Conservation (phyloP, 2,888 invertebrate species). For the Eristalinus aeneus region DNA sequence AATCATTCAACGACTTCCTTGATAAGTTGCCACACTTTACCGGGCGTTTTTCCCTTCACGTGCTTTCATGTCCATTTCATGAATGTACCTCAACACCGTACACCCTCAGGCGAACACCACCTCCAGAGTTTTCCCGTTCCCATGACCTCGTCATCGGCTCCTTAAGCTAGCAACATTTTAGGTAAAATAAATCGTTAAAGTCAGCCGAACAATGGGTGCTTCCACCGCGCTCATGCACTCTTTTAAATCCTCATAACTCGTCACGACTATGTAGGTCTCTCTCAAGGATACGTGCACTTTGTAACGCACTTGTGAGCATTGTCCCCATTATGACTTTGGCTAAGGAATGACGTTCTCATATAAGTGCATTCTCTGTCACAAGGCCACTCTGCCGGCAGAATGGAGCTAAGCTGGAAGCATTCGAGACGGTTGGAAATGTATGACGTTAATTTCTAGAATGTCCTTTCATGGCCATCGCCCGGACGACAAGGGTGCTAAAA, state of each 20-base stretch:
- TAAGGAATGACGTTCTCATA: not conserved
- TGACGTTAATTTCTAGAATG: not conserved
- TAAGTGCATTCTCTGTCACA: not conserved
- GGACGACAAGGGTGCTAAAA: constrained; percentile 3
- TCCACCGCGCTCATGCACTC: not conserved
- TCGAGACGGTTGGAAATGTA: not conserved
- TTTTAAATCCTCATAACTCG: not conserved
- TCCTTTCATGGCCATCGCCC: not conserved
- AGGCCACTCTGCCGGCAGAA: not conserved
- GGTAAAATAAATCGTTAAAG: not conserved
- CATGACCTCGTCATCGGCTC: not conserved
- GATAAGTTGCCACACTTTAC: too few relatives aligned
- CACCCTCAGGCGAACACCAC: not conserved
- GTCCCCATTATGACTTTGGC: not conserved
- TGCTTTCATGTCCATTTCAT: too few relatives aligned
- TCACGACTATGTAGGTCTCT: not conserved
- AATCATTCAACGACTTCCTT: too few relatives aligned
- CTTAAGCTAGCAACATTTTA: not conserved
- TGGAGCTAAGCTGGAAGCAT: not conserved
- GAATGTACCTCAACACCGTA: not conserved
- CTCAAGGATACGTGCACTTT: not conserved
- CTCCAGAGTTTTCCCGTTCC: too few relatives aligned
- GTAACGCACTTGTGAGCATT: not conserved
- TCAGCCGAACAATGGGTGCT: not conserved
- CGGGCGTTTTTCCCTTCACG: too few relatives aligned